A percentile compares a stretch with the other conserved stretches of the same genome.
These are phyloP conservation scores for Protonemura montana DNA, from an alignment of 2,888 invertebrate species.

Conservation along the genomic window DNA sequence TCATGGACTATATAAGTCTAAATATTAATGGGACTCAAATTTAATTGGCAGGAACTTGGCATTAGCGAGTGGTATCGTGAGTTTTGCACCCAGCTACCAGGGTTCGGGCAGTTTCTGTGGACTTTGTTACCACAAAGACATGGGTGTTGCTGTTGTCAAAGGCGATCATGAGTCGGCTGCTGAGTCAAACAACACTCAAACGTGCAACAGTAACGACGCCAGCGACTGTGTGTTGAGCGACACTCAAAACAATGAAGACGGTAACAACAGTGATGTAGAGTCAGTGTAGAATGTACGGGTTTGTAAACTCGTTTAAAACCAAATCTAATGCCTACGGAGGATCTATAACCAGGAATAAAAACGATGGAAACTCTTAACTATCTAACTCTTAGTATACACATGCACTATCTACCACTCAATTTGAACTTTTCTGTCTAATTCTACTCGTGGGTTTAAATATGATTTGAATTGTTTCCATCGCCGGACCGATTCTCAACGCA, in stretches of 20 bases:
- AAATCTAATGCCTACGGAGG: no score
- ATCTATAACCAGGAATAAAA: no score
- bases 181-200: not conserved
- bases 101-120: conserved; percentile 53
- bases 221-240: not conserved
- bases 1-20: no score
- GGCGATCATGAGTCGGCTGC: not conserved
- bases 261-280: not conserved
- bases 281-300: not conserved
- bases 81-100: conserved; percentile 54
- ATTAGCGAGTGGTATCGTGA: conserved; percentile 55
- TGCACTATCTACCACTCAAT: no score
- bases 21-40: no score
- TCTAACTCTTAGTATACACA: no score
- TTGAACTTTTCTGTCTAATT: no score
- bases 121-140: conserved; percentile 55
- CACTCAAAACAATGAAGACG: not conserved
- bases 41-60: conserved; percentile 55
- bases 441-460: no score
- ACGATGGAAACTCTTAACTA: no score
- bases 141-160: not conserved
- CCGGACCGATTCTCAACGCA: no score
- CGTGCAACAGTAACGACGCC: not conserved
- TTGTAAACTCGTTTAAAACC: no score
- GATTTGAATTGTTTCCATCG: no score